Base-by-base conservation (phyloP, 2,888 invertebrate species). In the Eristalis intricaria region DNA sequence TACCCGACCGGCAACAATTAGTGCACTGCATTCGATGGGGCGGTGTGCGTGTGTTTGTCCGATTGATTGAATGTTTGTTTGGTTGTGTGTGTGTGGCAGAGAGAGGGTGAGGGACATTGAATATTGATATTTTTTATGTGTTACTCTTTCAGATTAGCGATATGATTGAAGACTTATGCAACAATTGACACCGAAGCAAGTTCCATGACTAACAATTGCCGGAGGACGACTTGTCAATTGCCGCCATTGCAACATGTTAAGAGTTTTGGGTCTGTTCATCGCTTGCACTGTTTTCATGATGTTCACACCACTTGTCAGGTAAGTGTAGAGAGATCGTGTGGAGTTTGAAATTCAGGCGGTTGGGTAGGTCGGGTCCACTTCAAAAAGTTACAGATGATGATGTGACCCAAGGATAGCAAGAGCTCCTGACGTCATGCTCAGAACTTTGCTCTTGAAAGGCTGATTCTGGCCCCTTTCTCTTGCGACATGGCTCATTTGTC, bases 231-330 rank as follows among this genome's bases (percentile, higher is more conserved):
- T n/a, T n/a, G n/a, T n/a, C n/a, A n/a, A 75, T 85, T 50, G 50
- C 50, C 82, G 76, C 79, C 77, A 78, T 69, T 87, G 84, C 88
- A 89, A 84, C 73, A 89, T 89, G 89, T 84, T 89, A 78, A 88
- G 85, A 80, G 77, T 89, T 89, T 89, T 90, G 85, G 90, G 89
- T 89, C 89, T 90, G 85, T 89, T 89, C 89, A 83, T 89, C 77
- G 89, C 89, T 89, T 90, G 90, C 88, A 89, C 89, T 88, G 88
- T 90, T 83, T 89, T 90, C 75, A 88, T 89, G 85, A 88, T 90
- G 89, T 85, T 90, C 70, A 89, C 89, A 75, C 89, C 90, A 71
- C 89, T 89, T 81, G 90, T 90, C 79, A 84, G 89, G 89, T 89
- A 15, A 89, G 89, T 81, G 35, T 0, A 3, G 13, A 32, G 22